Evolutionary conservation across 2,888 invertebrate genomes (phyloP), one percentile per base, ranked within the genome.

Genomic region (Drosophila pullipes): DNA sequence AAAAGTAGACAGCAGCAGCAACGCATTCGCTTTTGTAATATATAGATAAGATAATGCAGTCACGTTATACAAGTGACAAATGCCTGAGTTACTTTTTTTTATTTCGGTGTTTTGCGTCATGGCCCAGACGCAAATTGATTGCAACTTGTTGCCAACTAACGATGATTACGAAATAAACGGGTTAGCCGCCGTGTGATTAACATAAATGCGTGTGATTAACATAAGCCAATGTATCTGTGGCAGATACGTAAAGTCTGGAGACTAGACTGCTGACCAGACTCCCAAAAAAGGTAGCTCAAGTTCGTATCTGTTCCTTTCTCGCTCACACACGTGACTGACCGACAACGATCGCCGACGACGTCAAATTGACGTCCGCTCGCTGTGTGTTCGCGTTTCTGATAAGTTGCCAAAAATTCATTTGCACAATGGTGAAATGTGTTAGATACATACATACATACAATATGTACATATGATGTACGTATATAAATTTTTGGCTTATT

Each of bases 351-450:
- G 49, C 49, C 31, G 50, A 73, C 85, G 85, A 89, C 85, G 85
- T 89, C 89, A 79, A 87, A 76, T 74, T 74, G 28, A 69, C 47
- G 67, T 39, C 31, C 49, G 39, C 18, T 66, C 2, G 52, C 1
- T 37, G 16, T 41, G 69, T 55, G 18, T 60, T 76, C 64, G 66
- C 39, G 5, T 71, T 80, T 73, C 72, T 83, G 75, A 81, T 72
- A 66, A 50, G 41, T 70, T 63, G 85, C 87, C 80, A 85, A 86
- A 86, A 69, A 73, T 22, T 64, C 63, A 67, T 79, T 69, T 76
- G 81, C 73, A 74, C 84, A 59, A 71, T 87, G 85, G 82, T 89
- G 67, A 87, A 89, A 85, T 87, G 57, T 54, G 54, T 16, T 63
- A 54, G 22, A 74, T 50, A 57, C 0, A 11, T 39, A 7, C 13